phyloP scores from a whole-genome alignment of 1,140 invertebrate genomes.

The Argopecten irradians region DNA sequence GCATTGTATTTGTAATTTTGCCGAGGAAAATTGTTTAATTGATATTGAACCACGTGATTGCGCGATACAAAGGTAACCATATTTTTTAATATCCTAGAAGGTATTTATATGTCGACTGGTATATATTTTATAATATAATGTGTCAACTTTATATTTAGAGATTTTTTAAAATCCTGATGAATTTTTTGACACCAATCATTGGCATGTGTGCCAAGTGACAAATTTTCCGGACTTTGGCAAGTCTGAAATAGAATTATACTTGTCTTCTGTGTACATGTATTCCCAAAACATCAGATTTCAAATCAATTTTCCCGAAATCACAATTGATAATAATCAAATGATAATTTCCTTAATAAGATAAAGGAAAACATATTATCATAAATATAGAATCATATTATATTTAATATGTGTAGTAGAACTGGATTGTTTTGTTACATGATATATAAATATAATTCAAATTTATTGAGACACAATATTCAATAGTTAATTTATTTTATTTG shows the following conservation, averaged over 20 bases:
- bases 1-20: no score
- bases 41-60: background rate
- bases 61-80: no score
- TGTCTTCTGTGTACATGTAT: background rate
- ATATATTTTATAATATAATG: background rate
- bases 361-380: background rate
- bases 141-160: background rate
- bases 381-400: background rate
- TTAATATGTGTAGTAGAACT: background rate
- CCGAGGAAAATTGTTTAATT: background rate
- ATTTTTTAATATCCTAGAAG: no score
- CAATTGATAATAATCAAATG: background rate
- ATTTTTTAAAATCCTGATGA: no score
- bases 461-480: background rate
- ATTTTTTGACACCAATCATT: no score
- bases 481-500: conserved; percentile 11
- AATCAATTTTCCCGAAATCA: background rate
- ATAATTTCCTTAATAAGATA: background rate
- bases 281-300: background rate
- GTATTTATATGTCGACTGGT: no score
- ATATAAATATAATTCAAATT: no score
- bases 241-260: background rate
- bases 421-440: no score
- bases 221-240: no score
- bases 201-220: no score